These are phyloP conservation scores for Henricia sp. DNA, from an alignment of 53 echinoderm and acorn worm genomes.

Conservation along the genomic window DNA sequence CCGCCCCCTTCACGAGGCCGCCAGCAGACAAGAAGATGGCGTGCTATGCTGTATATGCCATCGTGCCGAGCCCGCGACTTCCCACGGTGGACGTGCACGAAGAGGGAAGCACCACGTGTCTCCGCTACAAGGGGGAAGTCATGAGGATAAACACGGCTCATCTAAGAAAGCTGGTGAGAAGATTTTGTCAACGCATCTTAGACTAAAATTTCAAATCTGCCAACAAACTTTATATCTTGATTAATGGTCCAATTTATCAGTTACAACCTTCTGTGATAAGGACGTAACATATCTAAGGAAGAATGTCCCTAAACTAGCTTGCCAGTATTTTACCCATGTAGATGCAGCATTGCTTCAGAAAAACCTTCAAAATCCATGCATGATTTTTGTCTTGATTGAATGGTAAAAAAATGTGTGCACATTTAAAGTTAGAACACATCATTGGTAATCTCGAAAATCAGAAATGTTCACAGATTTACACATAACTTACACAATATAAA, in stretches of 20 bases:
- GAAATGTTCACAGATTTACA: no score
- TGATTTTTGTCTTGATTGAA: no score
- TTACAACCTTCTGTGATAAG: no score
- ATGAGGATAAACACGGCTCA: slow-evolving; percentile 89
- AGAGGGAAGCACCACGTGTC: slow-evolving; percentile 74
- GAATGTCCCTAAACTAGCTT: no score
- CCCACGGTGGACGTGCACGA: slow-evolving; percentile 82
- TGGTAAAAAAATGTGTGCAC: no score
- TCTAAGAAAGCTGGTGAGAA: slow-evolving; percentile 90
- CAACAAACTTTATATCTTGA: background rate
- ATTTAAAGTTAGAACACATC: no score
- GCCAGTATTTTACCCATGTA: no score
- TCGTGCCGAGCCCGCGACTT: slow-evolving; percentile 88
- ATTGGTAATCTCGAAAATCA: no score
- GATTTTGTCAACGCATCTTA: background rate
- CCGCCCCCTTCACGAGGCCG: slow-evolving; percentile 77
- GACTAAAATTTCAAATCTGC: background rate
- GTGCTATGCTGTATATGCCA: slow-evolving; percentile 82
- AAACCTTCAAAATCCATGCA: no score
- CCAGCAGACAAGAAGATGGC: slow-evolving; percentile 90
- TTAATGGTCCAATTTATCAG: background rate
- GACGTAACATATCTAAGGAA: no score
- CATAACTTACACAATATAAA: no score
- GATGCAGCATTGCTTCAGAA: no score
- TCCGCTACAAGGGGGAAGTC: slow-evolving; percentile 86